Evolutionary conservation across 2,797 vertebrate genomes (phyloP).

Genomic region (Furcifer pardalis): DNA sequence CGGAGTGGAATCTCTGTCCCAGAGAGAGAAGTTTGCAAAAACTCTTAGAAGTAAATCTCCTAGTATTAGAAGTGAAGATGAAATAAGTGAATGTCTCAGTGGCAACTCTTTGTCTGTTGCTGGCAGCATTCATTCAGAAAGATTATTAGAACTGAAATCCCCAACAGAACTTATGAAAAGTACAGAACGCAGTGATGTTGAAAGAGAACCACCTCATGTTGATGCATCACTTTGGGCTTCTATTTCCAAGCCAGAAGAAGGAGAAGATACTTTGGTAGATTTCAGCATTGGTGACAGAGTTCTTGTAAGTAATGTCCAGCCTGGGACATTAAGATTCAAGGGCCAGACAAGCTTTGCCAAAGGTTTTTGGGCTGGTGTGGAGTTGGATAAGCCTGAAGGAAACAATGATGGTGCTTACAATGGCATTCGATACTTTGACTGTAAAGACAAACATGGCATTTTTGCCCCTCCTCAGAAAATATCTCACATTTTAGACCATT

Average conservation of each 20-base stretch:
- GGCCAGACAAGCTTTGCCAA: constrained; percentile 90
- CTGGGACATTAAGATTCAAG: constrained; percentile 93
- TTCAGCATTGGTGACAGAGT: constrained; percentile 91
- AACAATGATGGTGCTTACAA: constrained; percentile 93
- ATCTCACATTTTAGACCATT: constrained; percentile 81
- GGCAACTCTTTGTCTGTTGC: constrained; percentile 74
- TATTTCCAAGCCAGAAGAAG: constrained; percentile 26
- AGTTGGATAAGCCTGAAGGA: constrained; percentile 93
- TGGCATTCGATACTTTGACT: constrained; percentile 88
- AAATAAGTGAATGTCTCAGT: constrained; percentile 85
- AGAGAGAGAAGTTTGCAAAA: constrained; percentile 46
- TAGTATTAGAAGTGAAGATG: constrained; percentile 78
- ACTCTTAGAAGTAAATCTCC: constrained; percentile 63
- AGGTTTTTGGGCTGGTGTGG: constrained; percentile 97
- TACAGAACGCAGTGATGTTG: constrained; percentile 72
- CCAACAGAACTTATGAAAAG: constrained; percentile 72
- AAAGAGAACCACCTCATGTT: constrained; percentile 51
- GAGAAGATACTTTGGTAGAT: constrained; percentile 78
- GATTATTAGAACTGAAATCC: constrained; percentile 78
- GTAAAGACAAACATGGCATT: constrained; percentile 88
- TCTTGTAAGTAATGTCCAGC: constrained; percentile 89
- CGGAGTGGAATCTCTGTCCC: constrained; percentile 55
- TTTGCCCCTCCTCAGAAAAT: constrained; percentile 95
- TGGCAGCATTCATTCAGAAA: constrained; percentile 73
- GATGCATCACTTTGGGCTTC: constrained; percentile 63